Evolutionary conservation across 2,888 invertebrate genomes (phyloP), one percentile per base, ranked within the genome.

Genomic region (Acronicta aceris): DNA sequence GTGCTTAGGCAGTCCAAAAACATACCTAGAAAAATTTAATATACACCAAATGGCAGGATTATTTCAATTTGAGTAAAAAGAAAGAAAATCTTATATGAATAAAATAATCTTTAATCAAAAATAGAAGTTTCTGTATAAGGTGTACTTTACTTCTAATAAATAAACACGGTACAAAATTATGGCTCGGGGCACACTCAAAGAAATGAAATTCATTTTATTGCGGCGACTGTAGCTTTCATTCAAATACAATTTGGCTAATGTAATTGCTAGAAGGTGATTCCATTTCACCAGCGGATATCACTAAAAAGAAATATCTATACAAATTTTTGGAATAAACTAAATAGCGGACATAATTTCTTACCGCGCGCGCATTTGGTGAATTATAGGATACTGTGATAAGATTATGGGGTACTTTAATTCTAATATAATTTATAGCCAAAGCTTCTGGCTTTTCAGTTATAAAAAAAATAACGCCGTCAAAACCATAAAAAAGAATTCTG

Each of bases 241-340:
- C 86, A 82, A 88, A 90, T 89, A 88, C 87, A 88, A 91, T 90
- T 91, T 88, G 79, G 86, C 85, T 90, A 91, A 91, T 90, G 91
- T 88, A 86, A 89, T 89, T 89, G 88, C 85, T 83, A 60, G 25
- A 79, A 86, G 85, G 84, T 87, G 87, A 86, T 89, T 85, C 80
- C 72, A 76, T 85, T 87, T 79, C 79, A 81, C 61, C 78, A 74
- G 60, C 57, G 47, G 64, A 67, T 73, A 65, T 65, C 63, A 66
- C 64, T 59, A 48, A 56, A 65, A 56, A 60, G 70, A 65, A 76
- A 65, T 73, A 70, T 61, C 62, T 58, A 61, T 63, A 65, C 59
- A 56, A 66, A 15, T 50, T 66, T 67, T 61, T 27, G 21, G 49
- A 41, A 60, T 55, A 74, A 70, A 27, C 71, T 76, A 72, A 58